Percentiles rank a stretch among this genome's conserved stretches.
phyloP scores from a whole-genome alignment of 1,140 invertebrate genomes.

The Antheraea pernyi region DNA sequence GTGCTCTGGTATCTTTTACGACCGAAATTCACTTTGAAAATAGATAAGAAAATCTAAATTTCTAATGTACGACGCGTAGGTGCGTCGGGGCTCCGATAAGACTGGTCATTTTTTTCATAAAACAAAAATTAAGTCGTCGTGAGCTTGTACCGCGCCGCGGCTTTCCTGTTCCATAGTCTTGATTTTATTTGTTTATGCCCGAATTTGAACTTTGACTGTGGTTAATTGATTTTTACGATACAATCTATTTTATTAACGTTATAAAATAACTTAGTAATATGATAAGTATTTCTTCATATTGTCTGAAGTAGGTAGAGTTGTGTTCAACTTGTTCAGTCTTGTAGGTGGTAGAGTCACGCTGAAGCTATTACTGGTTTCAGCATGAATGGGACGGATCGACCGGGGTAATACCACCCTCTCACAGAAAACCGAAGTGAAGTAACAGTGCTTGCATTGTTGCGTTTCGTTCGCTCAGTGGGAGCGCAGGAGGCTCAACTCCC shows the following conservation, averaged over 20 bases:
- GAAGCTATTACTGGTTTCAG: too few species aligned
- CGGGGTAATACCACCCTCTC: too few species aligned
- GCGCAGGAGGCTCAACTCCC: too few species aligned
- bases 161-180: background rate
- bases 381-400: too few species aligned
- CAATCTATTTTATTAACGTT: background rate
- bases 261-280: too few species aligned
- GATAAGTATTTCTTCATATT: too few species aligned
- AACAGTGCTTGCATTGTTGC: too few species aligned
- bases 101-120: background rate
- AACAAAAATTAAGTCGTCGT: background rate
- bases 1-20: background rate
- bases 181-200: background rate
- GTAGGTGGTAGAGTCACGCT: too few species aligned
- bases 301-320: too few species aligned
- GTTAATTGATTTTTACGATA: background rate
- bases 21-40: background rate
- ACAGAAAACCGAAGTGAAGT: too few species aligned
- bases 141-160: background rate
- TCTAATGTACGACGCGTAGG: background rate
- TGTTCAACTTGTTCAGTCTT: too few species aligned
- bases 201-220: background rate
- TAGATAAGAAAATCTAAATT: constrained; percentile 4
- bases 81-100: background rate
- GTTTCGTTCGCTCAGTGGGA: too few species aligned